These are phyloP conservation scores for Cephalopachus bancanus DNA, from an alignment of 2,797 vertebrate genomes.

Conservation along the genomic window DNA sequence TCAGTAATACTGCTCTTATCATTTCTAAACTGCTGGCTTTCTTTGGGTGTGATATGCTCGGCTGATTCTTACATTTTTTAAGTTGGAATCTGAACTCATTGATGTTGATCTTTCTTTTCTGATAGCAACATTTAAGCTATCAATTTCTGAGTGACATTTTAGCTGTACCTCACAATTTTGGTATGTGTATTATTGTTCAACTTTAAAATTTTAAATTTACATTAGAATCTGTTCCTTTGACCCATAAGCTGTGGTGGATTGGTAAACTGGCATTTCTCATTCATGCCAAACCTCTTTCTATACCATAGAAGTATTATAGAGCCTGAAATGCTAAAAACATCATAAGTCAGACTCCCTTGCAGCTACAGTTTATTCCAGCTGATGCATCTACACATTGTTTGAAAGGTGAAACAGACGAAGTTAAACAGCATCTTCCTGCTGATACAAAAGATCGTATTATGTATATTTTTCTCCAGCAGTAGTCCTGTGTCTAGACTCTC, in stretches of 20 bases:
- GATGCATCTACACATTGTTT: background rate
- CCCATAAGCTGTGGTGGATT: background rate
- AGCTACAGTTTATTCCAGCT: background rate
- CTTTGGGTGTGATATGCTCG: background rate
- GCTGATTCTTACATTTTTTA: slow-evolving; percentile 34
- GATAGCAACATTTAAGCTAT: background rate
- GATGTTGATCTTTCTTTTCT: slow-evolving; percentile 7
- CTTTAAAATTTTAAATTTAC: slow-evolving; percentile 7
- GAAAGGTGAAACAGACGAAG: background rate
- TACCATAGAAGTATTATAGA: background rate
- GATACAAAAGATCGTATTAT: background rate
- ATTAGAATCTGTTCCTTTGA: slow-evolving; percentile 12
- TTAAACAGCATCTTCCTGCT: background rate
- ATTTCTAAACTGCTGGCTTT: slow-evolving; percentile 51
- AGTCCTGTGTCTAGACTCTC: background rate
- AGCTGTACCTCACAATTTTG: background rate
- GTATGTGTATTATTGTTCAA: background rate
- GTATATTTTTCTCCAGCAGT: background rate
- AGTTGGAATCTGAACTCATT: background rate
- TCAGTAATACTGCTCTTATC: background rate
- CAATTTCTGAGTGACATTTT: slow-evolving; percentile 29
- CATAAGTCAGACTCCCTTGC: background rate
- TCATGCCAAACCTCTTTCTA: background rate
- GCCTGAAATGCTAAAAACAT: background rate
- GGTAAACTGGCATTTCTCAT: background rate